phyloP scores from a whole-genome alignment of 2,888 invertebrate species.

The Tetranychus truncatus region DNA sequence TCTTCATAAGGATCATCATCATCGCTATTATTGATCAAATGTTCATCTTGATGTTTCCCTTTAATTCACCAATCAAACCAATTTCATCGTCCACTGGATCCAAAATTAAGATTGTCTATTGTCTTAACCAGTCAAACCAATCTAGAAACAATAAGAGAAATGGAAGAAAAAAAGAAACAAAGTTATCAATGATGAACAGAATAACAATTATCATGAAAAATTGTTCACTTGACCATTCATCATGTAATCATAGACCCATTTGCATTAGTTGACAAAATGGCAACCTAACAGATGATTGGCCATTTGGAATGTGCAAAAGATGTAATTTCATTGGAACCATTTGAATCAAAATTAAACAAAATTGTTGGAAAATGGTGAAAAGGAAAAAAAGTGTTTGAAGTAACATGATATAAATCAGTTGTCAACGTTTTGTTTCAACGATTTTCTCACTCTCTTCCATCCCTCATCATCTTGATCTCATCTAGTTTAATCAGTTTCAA shows the following conservation, averaged over 20 bases:
- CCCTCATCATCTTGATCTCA: background rate
- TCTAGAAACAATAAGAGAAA: too few species aligned
- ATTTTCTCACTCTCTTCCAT: background rate
- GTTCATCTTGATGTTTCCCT: background rate
- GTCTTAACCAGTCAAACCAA: background rate
- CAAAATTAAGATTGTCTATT: background rate
- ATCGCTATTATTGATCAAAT: background rate
- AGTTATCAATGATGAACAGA: background rate
- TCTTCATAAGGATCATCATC: background rate
- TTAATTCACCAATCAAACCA: background rate
- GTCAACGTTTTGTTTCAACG: background rate
- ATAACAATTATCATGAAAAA: too few species aligned
- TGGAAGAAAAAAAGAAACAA: background rate
- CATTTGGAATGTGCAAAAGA: too few species aligned
- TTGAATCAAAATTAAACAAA: too few species aligned
- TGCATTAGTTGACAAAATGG: too few species aligned
- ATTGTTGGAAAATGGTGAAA: too few species aligned
- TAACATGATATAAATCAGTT: background rate
- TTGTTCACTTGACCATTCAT: too few species aligned
- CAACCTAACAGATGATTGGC: too few species aligned
- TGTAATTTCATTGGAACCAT: too few species aligned
- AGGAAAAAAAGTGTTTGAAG: too few species aligned
- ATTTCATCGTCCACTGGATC: background rate
- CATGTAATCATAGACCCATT: too few species aligned
- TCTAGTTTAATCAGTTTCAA: background rate